Conservation (phyloP, 2,113 vertebrate species). For the Neodontobutis hainanensis region DNA sequence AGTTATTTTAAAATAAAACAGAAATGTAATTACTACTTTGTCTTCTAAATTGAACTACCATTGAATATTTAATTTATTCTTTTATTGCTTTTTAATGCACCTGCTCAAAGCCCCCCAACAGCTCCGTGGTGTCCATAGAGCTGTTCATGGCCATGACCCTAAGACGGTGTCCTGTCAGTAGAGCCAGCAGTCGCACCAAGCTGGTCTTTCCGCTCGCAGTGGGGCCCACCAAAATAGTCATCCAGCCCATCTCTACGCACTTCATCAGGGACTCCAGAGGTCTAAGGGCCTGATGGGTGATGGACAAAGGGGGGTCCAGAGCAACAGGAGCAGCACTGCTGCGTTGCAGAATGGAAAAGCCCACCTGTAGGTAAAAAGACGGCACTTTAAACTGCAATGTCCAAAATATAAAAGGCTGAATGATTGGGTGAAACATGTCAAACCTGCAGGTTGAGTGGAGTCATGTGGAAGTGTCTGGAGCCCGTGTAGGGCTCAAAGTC, state of each 20-base stretch:
- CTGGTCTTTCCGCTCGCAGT: constrained; percentile 92
- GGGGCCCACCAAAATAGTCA: constrained; percentile 94
- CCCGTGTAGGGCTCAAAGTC: constrained; percentile 82
- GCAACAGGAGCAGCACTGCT: constrained; percentile 77
- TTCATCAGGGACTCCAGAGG: constrained; percentile 95
- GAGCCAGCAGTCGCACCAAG: constrained; percentile 89
- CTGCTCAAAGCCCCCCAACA: constrained; percentile 97
- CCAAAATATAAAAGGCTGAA: not conserved
- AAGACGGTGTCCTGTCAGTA: constrained; percentile 89
- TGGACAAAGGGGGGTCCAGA: constrained; percentile 81
- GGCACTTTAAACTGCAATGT: not conserved
- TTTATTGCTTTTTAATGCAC: constrained; percentile 63
- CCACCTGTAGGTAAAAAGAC: constrained; percentile 78
- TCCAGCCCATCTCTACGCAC: constrained; percentile 96
- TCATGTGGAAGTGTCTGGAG: constrained; percentile 89
- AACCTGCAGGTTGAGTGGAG: too few relatives aligned
- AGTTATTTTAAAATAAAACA: too few relatives aligned
- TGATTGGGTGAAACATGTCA: too few relatives aligned
- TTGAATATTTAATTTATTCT: too few relatives aligned
- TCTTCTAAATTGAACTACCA: too few relatives aligned
- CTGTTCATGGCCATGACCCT: constrained; percentile 97
- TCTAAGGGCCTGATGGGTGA: constrained; percentile 88
- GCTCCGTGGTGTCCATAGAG: constrained; percentile 94
- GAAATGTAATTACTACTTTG: too few relatives aligned
- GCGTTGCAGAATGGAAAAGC: constrained; percentile 91